Base-by-base conservation (phyloP, 2,888 invertebrate genomes). In the Lithosia quadra region DNA sequence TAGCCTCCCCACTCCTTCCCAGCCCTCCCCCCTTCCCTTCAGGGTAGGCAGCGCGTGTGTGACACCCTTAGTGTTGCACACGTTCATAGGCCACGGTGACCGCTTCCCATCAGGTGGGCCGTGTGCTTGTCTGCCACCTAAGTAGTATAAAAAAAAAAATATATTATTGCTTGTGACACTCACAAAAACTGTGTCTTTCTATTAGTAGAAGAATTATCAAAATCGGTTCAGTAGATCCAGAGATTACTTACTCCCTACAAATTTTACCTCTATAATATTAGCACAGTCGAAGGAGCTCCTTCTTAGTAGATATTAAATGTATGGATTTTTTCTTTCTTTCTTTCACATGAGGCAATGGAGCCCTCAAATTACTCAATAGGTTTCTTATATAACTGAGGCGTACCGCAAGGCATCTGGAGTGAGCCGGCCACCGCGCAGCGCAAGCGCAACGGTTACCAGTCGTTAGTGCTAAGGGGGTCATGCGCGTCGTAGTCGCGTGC, bases 381-480 rank as follows among this genome's bases (percentile, higher is more conserved):
- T 58, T 63, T 59, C 65, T 80, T 82, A 82, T 71, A 82, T 82
- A 82, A 80, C 63, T 67, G 65, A 69, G 43, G 33, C 60, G 72
- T 77, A 79, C 77, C 72, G 68, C 75, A 81, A 80, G 73, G 65
- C 73, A 77, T 79, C 73, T 69, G 65, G 72, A 74, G 78, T 71
- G 71, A 73, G 73, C 59, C 73, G 69, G 74, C 58, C 69, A 63
- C 58, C 39, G 56, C 34, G 66, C 61, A 65, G 43, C 67, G 70
- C n/a, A n/a, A n/a, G n/a, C n/a, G n/a, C 79, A 82, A 82, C 81
- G 78, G 81, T 81, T 82, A 78, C 77, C 69, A 88, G 84, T 82
- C 91, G 91, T 90, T 91, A 90, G 85, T 65, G 81, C 78, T 77
- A 93, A 93, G 91, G 90, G 88, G 94, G 94, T 95, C 94, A 81